Evolutionary conservation across 2,113 vertebrate genomes (phyloP).

Genomic region (Mionectes macconnelli): DNA sequence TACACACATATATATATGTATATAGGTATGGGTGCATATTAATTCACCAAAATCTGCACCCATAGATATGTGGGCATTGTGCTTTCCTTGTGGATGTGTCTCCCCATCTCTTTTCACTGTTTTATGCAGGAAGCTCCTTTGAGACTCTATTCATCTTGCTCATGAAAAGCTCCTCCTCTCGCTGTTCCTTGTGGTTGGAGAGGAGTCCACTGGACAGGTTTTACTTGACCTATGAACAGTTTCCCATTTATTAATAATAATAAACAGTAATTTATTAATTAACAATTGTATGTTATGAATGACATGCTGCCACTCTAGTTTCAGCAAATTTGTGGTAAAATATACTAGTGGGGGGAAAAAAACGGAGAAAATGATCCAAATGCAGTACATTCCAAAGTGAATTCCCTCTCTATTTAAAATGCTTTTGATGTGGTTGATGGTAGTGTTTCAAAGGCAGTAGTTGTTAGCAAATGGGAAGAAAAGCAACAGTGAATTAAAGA

Average conservation of each 20-base stretch:
- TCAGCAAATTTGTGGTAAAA: background rate
- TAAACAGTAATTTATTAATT: too few species aligned
- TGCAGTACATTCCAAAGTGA: background rate
- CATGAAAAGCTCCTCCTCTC: background rate
- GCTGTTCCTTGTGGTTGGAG: background rate
- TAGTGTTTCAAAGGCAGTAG: conserved; percentile 10
- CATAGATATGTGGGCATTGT: background rate
- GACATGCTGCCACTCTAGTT: background rate
- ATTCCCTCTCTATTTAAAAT: background rate
- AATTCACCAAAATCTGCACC: background rate
- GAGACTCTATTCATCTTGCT: background rate
- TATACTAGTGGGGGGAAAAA: background rate
- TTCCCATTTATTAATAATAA: too few species aligned
- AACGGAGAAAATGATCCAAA: background rate
- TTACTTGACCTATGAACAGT: background rate
- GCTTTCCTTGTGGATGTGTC: background rate
- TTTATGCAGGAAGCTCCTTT: background rate
- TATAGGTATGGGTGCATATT: background rate
- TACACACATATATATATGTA: too few species aligned
- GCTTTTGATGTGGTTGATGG: background rate
- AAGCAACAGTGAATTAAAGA: conserved; percentile 46
- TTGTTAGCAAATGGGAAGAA: conserved; percentile 1
- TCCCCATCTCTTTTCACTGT: background rate
- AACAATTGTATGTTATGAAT: background rate
- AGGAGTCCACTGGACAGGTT: background rate